Evolutionary conservation across 2,113 vertebrate species (phyloP).

Genomic region (Microtus montanus): DNA sequence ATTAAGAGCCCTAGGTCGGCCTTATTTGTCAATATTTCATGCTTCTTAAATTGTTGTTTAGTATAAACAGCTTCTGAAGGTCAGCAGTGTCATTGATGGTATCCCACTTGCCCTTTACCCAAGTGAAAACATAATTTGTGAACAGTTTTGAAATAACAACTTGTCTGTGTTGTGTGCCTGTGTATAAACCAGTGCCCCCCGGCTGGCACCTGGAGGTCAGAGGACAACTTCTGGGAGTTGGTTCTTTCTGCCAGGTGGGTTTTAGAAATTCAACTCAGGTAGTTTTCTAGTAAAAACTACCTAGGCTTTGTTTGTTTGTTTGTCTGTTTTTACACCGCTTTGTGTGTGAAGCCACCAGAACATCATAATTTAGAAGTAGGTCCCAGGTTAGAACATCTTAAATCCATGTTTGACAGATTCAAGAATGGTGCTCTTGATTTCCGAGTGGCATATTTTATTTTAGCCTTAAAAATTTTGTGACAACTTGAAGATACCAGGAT

Average conservation of each 20-base stretch:
- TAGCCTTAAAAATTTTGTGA: constrained; percentile 42
- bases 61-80: neutral
- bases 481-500: neutral
- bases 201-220: neutral
- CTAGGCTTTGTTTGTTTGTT: neutral
- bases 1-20: neutral
- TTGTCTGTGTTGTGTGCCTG: neutral
- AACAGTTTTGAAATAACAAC: neutral
- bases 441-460: constrained; percentile 1
- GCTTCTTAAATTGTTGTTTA: neutral
- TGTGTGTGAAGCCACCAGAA: constrained; percentile 21
- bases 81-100: neutral
- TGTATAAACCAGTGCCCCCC: neutral
- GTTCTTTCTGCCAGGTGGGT: neutral
- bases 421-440: neutral
- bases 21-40: neutral
- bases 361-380: neutral
- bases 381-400: neutral
- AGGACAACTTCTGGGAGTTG: neutral
- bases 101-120: neutral
- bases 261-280: neutral
- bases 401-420: neutral
- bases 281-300: neutral
- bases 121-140: neutral
- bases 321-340: neutral